Conservation (phyloP, 2,888 invertebrate genomes). For the Gasteruption jaculator region DNA sequence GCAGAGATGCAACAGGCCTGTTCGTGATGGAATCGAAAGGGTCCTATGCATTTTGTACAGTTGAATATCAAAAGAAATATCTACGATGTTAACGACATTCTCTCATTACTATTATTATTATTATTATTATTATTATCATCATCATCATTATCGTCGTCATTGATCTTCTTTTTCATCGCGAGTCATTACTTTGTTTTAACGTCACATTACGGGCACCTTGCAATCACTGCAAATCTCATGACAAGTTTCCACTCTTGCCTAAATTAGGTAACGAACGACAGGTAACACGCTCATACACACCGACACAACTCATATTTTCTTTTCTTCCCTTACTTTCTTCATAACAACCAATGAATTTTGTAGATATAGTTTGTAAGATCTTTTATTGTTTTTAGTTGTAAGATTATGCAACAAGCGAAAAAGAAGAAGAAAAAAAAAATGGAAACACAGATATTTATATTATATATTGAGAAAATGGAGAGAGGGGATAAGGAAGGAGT, state of each 20-base stretch:
- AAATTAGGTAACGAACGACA: slow-evolving; percentile 27
- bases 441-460: too few relatives aligned
- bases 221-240: slow-evolving; percentile 30
- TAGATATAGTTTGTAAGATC: too few relatives aligned
- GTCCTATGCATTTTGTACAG: slow-evolving; percentile 22
- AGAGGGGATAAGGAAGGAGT: too few relatives aligned
- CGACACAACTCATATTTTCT: slow-evolving; percentile 13
- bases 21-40: slow-evolving; percentile 50
- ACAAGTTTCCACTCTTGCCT: slow-evolving; percentile 31
- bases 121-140: too few relatives aligned
- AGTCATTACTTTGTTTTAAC: too few relatives aligned
- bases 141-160: too few relatives aligned
- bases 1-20: slow-evolving; percentile 55
- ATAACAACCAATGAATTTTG: slow-evolving; percentile 37
- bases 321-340: too few relatives aligned
- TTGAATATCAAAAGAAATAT: slow-evolving; percentile 4
- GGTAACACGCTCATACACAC: slow-evolving; percentile 10
- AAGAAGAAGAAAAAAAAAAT: too few relatives aligned
- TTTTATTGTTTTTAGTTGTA: too few relatives aligned
- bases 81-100: background rate
- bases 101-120: slow-evolving; percentile 6
- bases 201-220: slow-evolving; percentile 23
- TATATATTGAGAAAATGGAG: too few relatives aligned
- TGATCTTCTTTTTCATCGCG: too few relatives aligned
- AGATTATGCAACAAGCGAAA: too few relatives aligned